Percentiles rank a stretch among this genome's conserved stretches.
phyloP scores from a whole-genome alignment of 2,888 invertebrate species.

The Ptychoptera albimana region DNA sequence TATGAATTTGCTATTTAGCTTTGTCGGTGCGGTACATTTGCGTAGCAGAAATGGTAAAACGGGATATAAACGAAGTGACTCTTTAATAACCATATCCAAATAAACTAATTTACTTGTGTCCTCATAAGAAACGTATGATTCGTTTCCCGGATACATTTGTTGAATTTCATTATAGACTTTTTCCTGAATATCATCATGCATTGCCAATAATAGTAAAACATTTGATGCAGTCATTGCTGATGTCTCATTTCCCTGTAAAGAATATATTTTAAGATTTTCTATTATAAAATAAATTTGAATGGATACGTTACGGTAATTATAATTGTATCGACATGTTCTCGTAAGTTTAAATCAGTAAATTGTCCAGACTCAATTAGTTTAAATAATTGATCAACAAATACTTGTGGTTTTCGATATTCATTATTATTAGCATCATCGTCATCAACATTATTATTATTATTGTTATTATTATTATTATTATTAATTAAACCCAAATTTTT shows the following conservation, averaged over 20 bases:
- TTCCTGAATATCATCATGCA: conserved; percentile 6
- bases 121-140: conserved; percentile 1
- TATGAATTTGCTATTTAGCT: conserved; percentile 2
- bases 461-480: no score
- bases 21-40: background rate
- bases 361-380: background rate
- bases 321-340: conserved; percentile 3
- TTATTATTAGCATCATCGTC: background rate
- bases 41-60: conserved; percentile 5
- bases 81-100: conserved; percentile 5
- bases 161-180: conserved; percentile 3
- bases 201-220: conserved; percentile 3
- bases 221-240: conserved; percentile 1
- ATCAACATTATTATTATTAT: background rate
- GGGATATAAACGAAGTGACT: conserved; percentile 6
- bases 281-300: no score
- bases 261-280: no score
- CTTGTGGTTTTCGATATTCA: conserved; percentile 4
- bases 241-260: conserved; percentile 4
- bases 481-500: no score
- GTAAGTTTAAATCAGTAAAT: background rate
- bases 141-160: background rate
- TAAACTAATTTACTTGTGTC: conserved; percentile 1
- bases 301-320: conserved; percentile 1
- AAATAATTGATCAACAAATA: conserved; percentile 6